phyloP scores from a whole-genome alignment of 2,113 vertebrate genomes.

The Odocoileus virginianus region DNA sequence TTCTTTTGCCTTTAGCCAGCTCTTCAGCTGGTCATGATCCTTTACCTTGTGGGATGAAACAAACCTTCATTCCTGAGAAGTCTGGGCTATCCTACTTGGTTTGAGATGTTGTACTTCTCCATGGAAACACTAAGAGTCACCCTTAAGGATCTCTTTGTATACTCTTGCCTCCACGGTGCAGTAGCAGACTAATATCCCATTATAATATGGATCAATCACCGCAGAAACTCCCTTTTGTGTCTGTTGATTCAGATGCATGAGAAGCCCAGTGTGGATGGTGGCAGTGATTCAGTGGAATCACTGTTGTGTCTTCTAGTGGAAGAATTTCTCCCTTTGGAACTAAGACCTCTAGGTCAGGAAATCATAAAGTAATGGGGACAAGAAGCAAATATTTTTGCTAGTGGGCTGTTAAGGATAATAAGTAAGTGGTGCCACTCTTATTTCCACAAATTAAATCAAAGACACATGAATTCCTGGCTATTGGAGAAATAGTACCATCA shows the following conservation, averaged over 20 bases:
- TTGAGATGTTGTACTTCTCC: background rate
- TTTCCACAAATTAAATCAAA: background rate
- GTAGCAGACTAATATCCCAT: background rate
- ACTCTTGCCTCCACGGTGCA: background rate
- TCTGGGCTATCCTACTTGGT: background rate
- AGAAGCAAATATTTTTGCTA: background rate
- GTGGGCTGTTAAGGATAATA: background rate
- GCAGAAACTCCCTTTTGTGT: background rate
- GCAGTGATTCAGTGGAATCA: background rate
- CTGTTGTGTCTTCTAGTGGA: background rate
- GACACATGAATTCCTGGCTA: background rate
- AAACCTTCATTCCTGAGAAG: background rate
- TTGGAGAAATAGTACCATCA: background rate
- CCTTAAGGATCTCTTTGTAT: background rate
- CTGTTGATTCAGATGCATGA: background rate
- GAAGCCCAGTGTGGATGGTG: background rate
- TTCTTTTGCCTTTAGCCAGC: background rate
- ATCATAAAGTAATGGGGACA: background rate
- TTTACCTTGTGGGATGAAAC: background rate
- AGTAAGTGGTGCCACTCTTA: background rate
- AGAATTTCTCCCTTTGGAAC: background rate
- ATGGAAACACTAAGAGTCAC: background rate
- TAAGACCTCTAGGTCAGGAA: background rate
- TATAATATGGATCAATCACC: background rate
- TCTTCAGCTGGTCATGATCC: background rate